Evolutionary conservation across 2,888 invertebrate genomes (phyloP).

Genomic region (Macaria notata): DNA sequence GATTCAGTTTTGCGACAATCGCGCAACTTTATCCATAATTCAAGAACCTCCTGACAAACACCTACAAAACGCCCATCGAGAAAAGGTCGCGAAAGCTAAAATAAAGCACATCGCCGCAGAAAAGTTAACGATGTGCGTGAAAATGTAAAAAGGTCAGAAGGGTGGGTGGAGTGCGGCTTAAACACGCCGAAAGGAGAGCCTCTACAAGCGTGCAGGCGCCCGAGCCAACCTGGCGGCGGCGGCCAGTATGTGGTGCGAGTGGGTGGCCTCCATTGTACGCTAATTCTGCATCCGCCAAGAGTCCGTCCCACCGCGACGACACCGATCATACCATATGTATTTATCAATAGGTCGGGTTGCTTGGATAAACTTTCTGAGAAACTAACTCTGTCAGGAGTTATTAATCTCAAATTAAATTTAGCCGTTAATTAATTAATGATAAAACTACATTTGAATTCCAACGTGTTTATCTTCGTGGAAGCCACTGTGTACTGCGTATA

Average conservation of each 20-base stretch:
- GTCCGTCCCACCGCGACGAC: no score
- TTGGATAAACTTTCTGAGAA: no score
- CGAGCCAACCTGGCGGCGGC: not conserved
- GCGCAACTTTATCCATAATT: conserved; percentile 10
- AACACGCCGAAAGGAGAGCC: no score
- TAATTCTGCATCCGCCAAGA: conserved; percentile 5
- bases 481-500: conserved; percentile 7
- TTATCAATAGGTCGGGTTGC: no score
- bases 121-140: conserved; percentile 34
- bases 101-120: conserved; percentile 26
- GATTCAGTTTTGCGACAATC: conserved; percentile 2
- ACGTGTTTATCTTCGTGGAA: conserved; percentile 5
- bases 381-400: no score
- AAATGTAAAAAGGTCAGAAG: conserved; percentile 36
- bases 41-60: conserved; percentile 8
- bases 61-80: conserved; percentile 6
- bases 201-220: not conserved
- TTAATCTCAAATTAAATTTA: no score
- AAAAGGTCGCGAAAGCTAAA: conserved; percentile 18
- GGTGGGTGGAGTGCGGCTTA: conserved; percentile 9
- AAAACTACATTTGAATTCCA: no score
- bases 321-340: no score
- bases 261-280: not conserved
- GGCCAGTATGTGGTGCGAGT: not conserved
- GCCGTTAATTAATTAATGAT: no score